Evolutionary conservation across 1,140 invertebrate genomes (phyloP), one percentile per base, ranked within the genome.

Genomic region (Bursaphelenchus mucronatus): DNA sequence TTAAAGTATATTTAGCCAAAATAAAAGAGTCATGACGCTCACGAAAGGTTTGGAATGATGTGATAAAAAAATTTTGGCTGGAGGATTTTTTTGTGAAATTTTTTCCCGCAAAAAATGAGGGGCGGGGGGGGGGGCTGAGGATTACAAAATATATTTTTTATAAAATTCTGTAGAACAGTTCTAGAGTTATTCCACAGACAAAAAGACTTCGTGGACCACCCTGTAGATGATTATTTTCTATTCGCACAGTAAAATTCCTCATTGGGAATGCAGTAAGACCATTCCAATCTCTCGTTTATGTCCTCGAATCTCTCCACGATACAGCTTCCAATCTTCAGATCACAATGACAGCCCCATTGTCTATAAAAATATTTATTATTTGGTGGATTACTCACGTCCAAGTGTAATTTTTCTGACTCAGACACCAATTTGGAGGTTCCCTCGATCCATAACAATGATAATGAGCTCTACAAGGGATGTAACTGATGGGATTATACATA

Each of bases 201-300:
- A n/a, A n/a, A n/a, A n/a, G n/a, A n/a, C n/a, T n/a, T n/a, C n/a
- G n/a, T n/a, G n/a, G n/a, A n/a, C n/a, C n/a, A n/a, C n/a, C n/a
- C n/a, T n/a, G 5, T 30, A 5, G 30, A 30, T 30, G 30, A 5
- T 30, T 30, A 30, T 30, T 5, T 30, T 30, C 30, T 30, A 30
- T 30, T 30, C 30, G 57, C 57, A 44, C 57, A 59, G 41, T 59
- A 59, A 59, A 59, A 59, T 44, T 59, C 57, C 15, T 59, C 47
- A 9, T 59, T 59, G 19, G 13, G 13, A 7, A 59, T 59, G 41
- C 57, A 59, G 41, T 59, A 59, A 45, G 57, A 39, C 41, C 41
- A 59, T 9, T 59, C 57, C 10, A 59, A 39, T 30, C 45, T 39
- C 41, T 59, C 30, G 19, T 39, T 44, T n/a, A 2, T 39, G 13